Percentiles rank a stretch among this genome's conserved stretches.
Evolutionary conservation across 2,888 invertebrate species (phyloP).

Genomic region (Tachystola acroxantha): DNA sequence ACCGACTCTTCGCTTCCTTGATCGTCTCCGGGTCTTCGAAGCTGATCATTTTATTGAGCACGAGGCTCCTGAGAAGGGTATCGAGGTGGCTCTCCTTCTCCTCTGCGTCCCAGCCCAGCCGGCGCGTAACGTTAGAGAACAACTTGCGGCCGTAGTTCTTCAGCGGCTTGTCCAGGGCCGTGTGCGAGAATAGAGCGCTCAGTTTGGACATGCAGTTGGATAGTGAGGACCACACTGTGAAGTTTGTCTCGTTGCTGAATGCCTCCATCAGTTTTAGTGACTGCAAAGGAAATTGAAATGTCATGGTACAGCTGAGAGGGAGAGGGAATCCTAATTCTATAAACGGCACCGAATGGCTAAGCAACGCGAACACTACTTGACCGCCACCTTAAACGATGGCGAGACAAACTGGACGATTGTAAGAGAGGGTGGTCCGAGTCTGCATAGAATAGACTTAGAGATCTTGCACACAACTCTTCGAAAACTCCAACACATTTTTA

Average conservation of each 20-base stretch:
- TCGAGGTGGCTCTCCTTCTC: slow-evolving; percentile 91
- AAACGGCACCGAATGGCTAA: too few species aligned
- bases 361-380: too few species aligned
- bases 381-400: too few species aligned
- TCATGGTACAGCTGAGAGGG: too few species aligned
- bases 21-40: slow-evolving; percentile 89
- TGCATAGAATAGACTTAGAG: too few species aligned
- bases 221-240: slow-evolving; percentile 95
- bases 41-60: slow-evolving; percentile 89
- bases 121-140: slow-evolving; percentile 83
- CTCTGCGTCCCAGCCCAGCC: slow-evolving; percentile 91
- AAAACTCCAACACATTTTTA: too few species aligned
- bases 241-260: slow-evolving; percentile 91
- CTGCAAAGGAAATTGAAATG: slow-evolving; percentile 51
- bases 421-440: too few species aligned
- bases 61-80: slow-evolving; percentile 90
- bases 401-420: too few species aligned
- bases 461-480: too few species aligned
- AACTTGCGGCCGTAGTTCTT: slow-evolving; percentile 86
- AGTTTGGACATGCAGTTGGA: slow-evolving; percentile 88
- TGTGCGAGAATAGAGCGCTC: slow-evolving; percentile 86
- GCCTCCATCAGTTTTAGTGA: slow-evolving; percentile 89
- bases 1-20: slow-evolving; percentile 85
- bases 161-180: slow-evolving; percentile 85
- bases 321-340: too few species aligned